Evolutionary conservation across 2,888 invertebrate genomes (phyloP), one percentile per base, ranked within the genome.

Genomic region (Myopa tessellatipennis): DNA sequence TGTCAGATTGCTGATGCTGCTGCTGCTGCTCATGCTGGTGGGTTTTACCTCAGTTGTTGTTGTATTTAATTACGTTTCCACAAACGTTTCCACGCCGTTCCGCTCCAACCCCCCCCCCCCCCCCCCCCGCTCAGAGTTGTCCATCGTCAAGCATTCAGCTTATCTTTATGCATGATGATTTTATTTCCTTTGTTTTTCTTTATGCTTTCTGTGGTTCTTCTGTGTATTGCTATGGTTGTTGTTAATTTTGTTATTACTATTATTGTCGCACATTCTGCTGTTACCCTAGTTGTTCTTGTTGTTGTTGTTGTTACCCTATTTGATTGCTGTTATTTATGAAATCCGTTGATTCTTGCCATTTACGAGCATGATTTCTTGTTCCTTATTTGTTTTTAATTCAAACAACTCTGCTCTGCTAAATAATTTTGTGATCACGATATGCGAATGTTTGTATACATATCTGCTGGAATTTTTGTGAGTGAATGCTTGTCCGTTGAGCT

Each of bases 251-350:
- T 45, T 60, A 36, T 38, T 36, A 58, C 18, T 72, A 34, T 16
- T 71, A 40, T 72, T 69, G n/a, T n/a, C 45, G 18, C 40, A n/a
- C 38, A n/a, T 60, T 40, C 71, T 72, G 38, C n/a, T 38, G 16
- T 69, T 45, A 26, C 6, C 3, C 45, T 45, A 45, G 10, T 10
- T 45, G 45, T 45, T 8, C 3, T 10, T 8, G 10, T 45, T 10
- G 45, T 45, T 45, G 26, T 26, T 72, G 38, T 38, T 38, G 16
- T 69, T 45, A n/a, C 6, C 10, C 45, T 45, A 1, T 8, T 6
- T 10, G 0, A 45, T 45, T 10, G 45, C 10, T 45, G 0, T 45
- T 10, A 3, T 45, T 2, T 45, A 45, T 45, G 10, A 45, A 45
- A 45, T 45, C 45, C 45, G 1, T 45, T 45, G 45, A 6, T 45